phyloP scores from a whole-genome alignment of 2,797 vertebrate genomes.

The Pristis pectinata region DNA sequence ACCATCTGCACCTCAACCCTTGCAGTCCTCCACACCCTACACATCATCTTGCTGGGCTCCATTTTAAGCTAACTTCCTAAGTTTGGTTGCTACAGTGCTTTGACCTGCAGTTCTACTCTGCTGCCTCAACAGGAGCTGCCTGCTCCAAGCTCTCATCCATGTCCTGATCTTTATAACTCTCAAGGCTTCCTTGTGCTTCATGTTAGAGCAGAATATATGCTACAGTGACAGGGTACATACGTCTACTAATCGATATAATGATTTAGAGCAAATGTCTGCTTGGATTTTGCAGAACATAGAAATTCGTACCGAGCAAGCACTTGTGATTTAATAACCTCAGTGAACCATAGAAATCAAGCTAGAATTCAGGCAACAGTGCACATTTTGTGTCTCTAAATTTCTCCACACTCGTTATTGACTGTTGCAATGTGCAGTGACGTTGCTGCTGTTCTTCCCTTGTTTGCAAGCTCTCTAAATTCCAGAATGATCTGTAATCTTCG shows the following conservation, averaged over 20 bases:
- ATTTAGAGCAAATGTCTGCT: neutral
- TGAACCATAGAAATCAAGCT: neutral
- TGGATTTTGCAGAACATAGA: neutral
- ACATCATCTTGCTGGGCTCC: neutral
- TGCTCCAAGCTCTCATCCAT: neutral
- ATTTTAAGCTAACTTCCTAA: neutral
- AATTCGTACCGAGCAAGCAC: neutral
- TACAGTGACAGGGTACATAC: neutral
- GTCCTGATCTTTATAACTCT: neutral
- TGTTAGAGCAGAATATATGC: neutral
- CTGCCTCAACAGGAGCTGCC: neutral
- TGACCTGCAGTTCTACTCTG: neutral
- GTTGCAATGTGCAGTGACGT: neutral
- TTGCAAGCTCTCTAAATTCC: neutral
- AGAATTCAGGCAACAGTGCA: neutral
- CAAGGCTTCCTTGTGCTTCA: neutral
- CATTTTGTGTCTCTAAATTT: neutral
- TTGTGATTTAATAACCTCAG: neutral
- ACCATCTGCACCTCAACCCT: too few relatives aligned
- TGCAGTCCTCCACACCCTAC: too few relatives aligned
- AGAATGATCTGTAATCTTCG: neutral
- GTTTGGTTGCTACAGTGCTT: neutral
- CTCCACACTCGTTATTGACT: neutral
- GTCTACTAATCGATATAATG: constrained; percentile 16
- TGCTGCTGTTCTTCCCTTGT: neutral